Evolutionary conservation across 2,888 invertebrate genomes (phyloP).

Genomic region (Lacanobia wlatinum): DNA sequence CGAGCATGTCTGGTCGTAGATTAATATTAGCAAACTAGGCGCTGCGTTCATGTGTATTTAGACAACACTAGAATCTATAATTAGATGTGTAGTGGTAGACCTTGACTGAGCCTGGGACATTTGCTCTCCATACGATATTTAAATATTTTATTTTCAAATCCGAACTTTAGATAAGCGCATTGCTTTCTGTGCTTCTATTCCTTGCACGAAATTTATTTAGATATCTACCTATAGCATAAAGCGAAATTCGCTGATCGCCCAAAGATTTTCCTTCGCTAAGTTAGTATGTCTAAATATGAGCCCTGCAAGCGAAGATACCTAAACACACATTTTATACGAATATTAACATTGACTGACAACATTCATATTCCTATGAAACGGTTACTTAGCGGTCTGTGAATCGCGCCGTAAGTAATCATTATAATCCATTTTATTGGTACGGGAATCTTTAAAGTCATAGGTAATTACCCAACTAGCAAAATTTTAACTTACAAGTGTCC

Average conservation of each 20-base stretch:
- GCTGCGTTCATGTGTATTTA: background rate
- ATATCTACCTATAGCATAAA: background rate
- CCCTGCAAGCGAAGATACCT: background rate
- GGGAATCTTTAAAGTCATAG: background rate
- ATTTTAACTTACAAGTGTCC: too few relatives aligned
- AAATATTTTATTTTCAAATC: background rate
- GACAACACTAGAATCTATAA: background rate
- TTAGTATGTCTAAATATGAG: too few relatives aligned
- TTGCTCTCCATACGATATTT: constrained; percentile 5
- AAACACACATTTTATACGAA: background rate
- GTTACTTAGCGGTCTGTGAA: background rate
- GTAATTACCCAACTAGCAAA: too few relatives aligned
- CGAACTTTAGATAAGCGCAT: background rate
- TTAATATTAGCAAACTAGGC: background rate
- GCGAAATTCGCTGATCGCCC: background rate
- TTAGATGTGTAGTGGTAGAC: constrained; percentile 16
- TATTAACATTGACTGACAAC: background rate
- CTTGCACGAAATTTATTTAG: background rate
- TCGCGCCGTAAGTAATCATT: background rate
- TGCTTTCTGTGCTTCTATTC: background rate
- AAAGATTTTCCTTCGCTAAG: background rate
- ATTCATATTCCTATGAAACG: background rate
- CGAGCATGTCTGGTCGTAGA: background rate
- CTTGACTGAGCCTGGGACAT: background rate
- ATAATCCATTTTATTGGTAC: background rate